Evolutionary conservation across 2,888 invertebrate genomes (phyloP).

Genomic region (Plemyria rubiginata): DNA sequence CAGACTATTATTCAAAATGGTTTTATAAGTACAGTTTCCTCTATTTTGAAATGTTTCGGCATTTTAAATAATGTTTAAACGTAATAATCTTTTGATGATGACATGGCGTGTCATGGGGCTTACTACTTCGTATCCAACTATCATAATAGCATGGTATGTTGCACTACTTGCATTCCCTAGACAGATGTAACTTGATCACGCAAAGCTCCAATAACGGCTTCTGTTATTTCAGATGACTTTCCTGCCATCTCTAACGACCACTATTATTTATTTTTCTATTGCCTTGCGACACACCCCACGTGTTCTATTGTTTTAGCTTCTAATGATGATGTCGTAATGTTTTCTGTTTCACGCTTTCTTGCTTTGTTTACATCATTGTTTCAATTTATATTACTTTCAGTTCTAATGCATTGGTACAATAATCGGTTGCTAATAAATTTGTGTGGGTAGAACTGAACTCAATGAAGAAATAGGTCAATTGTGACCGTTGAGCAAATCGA

Average conservation of each 20-base stretch:
- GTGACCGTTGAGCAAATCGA: slow-evolving; percentile 41
- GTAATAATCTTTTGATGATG: slow-evolving; percentile 53
- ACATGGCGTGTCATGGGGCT: slow-evolving; percentile 53
- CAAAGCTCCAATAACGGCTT: slow-evolving; percentile 61
- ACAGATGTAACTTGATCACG: slow-evolving; percentile 56
- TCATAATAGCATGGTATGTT: slow-evolving; percentile 47
- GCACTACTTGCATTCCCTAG: slow-evolving; percentile 53
- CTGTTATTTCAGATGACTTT: slow-evolving; percentile 66
- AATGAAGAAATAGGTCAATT: slow-evolving; percentile 45
- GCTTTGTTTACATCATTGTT: slow-evolving; percentile 43
- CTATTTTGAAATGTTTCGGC: slow-evolving; percentile 33
- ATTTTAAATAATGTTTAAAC: slow-evolving; percentile 40
- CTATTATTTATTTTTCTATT: slow-evolving; percentile 59
- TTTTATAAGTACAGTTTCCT: slow-evolving; percentile 32
- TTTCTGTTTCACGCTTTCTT: slow-evolving; percentile 46
- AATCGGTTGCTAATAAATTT: slow-evolving; percentile 40
- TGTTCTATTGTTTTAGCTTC: slow-evolving; percentile 63
- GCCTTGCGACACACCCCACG: slow-evolving; percentile 58
- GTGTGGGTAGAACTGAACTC: slow-evolving; percentile 42
- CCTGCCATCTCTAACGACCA: slow-evolving; percentile 43
- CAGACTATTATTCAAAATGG: slow-evolving; percentile 32
- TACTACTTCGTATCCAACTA: slow-evolving; percentile 43
- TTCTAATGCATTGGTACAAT: slow-evolving; percentile 25
- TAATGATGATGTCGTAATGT: slow-evolving; percentile 48
- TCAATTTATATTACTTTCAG: slow-evolving; percentile 15